Conservation (phyloP, 2,797 vertebrate genomes). For the Sylvia borin region DNA sequence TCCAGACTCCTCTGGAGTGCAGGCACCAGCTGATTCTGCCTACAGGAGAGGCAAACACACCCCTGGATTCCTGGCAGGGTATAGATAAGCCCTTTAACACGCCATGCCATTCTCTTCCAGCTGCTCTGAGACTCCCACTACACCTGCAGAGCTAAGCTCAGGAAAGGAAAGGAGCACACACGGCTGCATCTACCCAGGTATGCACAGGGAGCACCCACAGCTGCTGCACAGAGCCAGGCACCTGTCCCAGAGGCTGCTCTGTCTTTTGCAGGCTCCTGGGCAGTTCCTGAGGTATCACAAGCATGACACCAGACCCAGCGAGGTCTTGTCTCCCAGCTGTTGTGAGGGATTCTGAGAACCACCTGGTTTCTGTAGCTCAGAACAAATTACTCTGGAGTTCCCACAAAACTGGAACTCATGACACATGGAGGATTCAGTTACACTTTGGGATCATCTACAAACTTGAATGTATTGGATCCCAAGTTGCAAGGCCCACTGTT, state of each 20-base stretch:
- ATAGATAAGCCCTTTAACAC: accelerated
- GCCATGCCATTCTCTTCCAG: neutral
- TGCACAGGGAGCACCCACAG: accelerated
- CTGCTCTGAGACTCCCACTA: neutral
- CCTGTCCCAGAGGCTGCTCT: neutral
- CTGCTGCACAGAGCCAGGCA: neutral
- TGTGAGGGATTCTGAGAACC: neutral
- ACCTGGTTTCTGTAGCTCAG: neutral
- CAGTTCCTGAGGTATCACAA: accelerated
- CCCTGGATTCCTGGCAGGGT: neutral
- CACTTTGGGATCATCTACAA: neutral
- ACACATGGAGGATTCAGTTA: neutral
- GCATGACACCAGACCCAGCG: accelerated
- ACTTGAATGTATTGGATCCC: accelerated
- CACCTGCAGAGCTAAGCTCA: neutral
- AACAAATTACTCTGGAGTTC: neutral
- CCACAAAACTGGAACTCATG: neutral
- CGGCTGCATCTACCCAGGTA: accelerated
- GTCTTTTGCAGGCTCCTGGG: neutral
- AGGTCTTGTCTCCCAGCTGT: neutral
- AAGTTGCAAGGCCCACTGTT: neutral
- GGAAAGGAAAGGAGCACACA: neutral
- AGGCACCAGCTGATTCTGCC: neutral
- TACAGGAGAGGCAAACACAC: neutral
- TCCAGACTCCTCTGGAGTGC: neutral